Evolutionary conservation across 2,113 vertebrate species (phyloP), one percentile per base, ranked within the genome.

Genomic region (Prionailurus bengalensis): DNA sequence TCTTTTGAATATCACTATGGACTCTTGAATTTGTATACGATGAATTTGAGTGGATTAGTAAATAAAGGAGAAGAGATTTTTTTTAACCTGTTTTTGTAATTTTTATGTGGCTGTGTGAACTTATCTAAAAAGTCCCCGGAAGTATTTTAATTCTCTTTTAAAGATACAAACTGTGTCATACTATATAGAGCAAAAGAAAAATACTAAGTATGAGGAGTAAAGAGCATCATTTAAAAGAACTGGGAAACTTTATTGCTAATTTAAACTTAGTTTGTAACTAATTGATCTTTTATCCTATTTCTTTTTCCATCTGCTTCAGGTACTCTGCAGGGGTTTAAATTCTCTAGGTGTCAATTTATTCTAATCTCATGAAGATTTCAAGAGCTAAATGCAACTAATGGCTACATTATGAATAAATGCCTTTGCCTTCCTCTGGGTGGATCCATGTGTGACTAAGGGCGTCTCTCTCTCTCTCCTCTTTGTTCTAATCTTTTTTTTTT

Each of bases 221-320:
- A 63, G 76, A n/a, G 31, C 61, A 48, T 83, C 7, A 63, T 84
- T 89, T 87, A 96, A 84, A 61, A 93, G 89, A 98, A 58, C n/a
- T 89, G 31, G 25, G 33, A 89, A 94, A 48, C 13, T 83, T 71
- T 94, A 53, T 36, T 61, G 74, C 13, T 7, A 80, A 27, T 80
- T 84, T 76, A 91, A 94, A 55, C 10, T 86, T 71, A 68, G 29
- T 94, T 81, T 94, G 61, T 33, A 66, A 74, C 10, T 9, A 87
- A n/a, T 79, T 93, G 74, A 51, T 58, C 80, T 84, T 97, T 74
- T 31, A 81, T 48, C 27, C 19, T 70, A 33, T 73, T 85, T 88
- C 29, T 92, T 23, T 89, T 76, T 89, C 36, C 16, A 39, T 42
- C 61, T 92, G 63, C 16, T 76, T 92, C n/a, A 78, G 33, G 48